Percentiles rank a stretch among this genome's conserved stretches.
phyloP scores from a whole-genome alignment of 2,113 vertebrate genomes.

The Henicopernis longicauda region DNA sequence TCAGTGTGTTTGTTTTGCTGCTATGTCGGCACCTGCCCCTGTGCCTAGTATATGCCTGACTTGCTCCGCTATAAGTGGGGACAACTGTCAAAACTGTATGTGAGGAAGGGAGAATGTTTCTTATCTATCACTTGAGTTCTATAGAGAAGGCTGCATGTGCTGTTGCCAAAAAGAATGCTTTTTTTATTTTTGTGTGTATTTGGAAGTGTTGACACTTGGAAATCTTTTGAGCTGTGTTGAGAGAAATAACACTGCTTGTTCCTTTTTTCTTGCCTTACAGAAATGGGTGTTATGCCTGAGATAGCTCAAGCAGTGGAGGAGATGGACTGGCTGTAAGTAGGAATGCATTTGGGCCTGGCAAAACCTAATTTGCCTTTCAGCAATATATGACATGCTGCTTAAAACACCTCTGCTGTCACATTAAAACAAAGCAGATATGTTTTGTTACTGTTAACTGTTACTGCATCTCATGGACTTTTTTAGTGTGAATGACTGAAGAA shows the following conservation, averaged over 20 bases:
- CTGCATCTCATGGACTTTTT: neutral
- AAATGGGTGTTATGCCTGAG: conserved; percentile 98
- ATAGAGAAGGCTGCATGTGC: neutral
- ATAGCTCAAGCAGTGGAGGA: conserved; percentile 98
- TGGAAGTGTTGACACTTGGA: neutral
- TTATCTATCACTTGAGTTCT: neutral
- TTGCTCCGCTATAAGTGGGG: accelerated
- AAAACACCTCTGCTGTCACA: neutral
- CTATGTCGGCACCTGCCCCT: neutral
- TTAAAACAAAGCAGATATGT: neutral
- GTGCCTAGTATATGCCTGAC: neutral
- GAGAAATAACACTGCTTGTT: neutral
- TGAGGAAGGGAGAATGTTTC: neutral
- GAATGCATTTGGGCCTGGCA: neutral
- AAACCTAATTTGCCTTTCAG: neutral
- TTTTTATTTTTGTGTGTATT: neutral
- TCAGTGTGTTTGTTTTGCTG: neutral
- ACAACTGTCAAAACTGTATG: neutral
- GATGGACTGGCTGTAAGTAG: conserved; percentile 98
- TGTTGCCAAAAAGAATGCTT: neutral
- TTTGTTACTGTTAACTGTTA: neutral
- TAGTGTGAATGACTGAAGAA: neutral
- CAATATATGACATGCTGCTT: accelerated
- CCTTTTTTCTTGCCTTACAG: conserved; percentile 64
- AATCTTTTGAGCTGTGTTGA: neutral